Evolutionary conservation across 2,888 invertebrate species (phyloP).

Genomic region (Melangyna quadrimaculata): DNA sequence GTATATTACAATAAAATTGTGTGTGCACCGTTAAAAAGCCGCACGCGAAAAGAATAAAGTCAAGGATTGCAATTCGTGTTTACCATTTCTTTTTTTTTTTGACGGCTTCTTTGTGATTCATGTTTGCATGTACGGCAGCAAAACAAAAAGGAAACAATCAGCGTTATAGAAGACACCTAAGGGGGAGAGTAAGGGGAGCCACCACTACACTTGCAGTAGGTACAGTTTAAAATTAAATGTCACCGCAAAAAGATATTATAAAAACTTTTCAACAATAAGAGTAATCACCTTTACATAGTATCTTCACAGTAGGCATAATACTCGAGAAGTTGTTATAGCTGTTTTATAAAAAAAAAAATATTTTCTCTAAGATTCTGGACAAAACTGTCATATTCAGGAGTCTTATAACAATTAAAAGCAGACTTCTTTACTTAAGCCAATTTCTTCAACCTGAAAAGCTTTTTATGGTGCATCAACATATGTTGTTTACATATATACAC

Average conservation of each 20-base stretch:
- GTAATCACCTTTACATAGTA: neutral
- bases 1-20: neutral
- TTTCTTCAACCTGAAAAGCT: neutral
- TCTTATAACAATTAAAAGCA: neutral
- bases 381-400: conserved; percentile 20
- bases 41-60: conserved; percentile 7
- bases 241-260: neutral
- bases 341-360: neutral
- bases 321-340: neutral
- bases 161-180: conserved; percentile 42
- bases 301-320: neutral
- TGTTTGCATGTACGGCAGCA: conserved; percentile 29
- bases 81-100: conserved; percentile 36
- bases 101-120: conserved; percentile 56
- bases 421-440: neutral
- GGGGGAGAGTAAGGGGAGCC: neutral
- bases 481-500: no score
- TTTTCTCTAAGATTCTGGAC: neutral
- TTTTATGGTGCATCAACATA: neutral
- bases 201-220: neutral
- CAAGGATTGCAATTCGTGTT: neutral
- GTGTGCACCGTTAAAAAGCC: conserved; percentile 5
- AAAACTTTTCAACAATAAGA: conserved; percentile 10
- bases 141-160: conserved; percentile 29
- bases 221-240: conserved; percentile 48